Conservation (phyloP, 2,797 vertebrate genomes). For the Simalia tracyae region DNA sequence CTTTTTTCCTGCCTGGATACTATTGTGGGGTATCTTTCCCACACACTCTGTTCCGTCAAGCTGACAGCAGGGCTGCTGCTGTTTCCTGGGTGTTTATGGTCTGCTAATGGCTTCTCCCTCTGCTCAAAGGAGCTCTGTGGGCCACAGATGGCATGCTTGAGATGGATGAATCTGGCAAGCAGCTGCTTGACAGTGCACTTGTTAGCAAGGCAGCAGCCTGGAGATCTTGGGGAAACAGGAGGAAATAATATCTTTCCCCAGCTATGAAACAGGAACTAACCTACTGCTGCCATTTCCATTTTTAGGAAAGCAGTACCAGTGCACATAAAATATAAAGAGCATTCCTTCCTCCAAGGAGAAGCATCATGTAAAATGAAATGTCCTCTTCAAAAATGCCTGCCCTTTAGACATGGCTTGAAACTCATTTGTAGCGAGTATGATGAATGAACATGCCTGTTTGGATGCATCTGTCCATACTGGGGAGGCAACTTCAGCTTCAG, state of each 20-base stretch:
- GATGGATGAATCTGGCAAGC: slow-evolving; percentile 38
- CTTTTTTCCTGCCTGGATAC: neutral
- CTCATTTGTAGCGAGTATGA: neutral
- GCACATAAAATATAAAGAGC: neutral
- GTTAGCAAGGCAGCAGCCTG: neutral
- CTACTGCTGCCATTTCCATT: neutral
- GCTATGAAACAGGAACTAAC: neutral
- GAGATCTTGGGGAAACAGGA: neutral
- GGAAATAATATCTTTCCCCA: neutral
- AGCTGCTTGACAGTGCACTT: slow-evolving; percentile 36
- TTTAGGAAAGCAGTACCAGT: neutral
- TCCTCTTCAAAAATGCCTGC: neutral
- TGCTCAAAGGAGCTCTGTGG: rapidly evolving
- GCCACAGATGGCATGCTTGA: slow-evolving; percentile 38
- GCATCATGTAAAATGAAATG: neutral
- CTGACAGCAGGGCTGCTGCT: neutral
- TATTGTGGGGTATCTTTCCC: neutral
- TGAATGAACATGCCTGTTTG: neutral
- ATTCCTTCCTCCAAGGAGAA: neutral
- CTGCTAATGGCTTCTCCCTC: neutral
- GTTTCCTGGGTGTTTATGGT: rapidly evolving
- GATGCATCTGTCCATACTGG: neutral
- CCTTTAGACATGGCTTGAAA: neutral
- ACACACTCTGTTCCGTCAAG: rapidly evolving
- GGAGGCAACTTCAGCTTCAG: neutral